Evolutionary conservation across 2,113 vertebrate species (phyloP), one percentile per base, ranked within the genome.

Genomic region (Ancistrus triradiatus): DNA sequence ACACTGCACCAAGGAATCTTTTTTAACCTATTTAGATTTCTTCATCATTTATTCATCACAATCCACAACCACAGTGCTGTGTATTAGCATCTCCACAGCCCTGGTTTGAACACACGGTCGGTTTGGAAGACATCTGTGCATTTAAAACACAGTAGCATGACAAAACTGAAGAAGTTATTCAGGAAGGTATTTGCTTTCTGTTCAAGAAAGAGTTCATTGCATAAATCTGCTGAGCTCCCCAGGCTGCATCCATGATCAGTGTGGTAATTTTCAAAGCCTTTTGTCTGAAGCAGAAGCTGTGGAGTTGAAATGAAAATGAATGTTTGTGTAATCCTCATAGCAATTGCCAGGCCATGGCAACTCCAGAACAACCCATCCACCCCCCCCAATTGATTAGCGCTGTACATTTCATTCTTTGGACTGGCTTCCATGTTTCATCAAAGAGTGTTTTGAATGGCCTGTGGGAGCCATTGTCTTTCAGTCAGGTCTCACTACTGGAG

Each of bases 251-350:
- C 21, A 76, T 43, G 51, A 72, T 22, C 73, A 74, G 69, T 70
- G 73, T 80, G 59, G 75, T 76, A 75, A 78, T 50, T 68, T 56
- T 71, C 51, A 66, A 74, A 70, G 70, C 56, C 76, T 80, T 80
- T 79, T 57, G 46, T 58, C 24, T 72, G 68, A 61, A 76, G 31
- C 47, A 68, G 80, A 79, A 66, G 68, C 63, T 50, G 48, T 68
- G 52, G 61, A 50, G 27, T 74, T 76, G 75, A 83, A 81, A 79
- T 76, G 68, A 79, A 62, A 67, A 57, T 25, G 19, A 60, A 60
- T 78, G 76, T 81, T 84, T 75, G 79, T 40, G 57, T 76, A 84
- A 84, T 77, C 73, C 69, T 51, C 74, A 73, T 75, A 72, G 73
- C 75, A 79, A 79, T 75, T 57, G 56, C 64, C 37, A 18, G 18